Evolutionary conservation across 1,140 invertebrate species (phyloP).

Genomic region (Augochlora pura): DNA sequence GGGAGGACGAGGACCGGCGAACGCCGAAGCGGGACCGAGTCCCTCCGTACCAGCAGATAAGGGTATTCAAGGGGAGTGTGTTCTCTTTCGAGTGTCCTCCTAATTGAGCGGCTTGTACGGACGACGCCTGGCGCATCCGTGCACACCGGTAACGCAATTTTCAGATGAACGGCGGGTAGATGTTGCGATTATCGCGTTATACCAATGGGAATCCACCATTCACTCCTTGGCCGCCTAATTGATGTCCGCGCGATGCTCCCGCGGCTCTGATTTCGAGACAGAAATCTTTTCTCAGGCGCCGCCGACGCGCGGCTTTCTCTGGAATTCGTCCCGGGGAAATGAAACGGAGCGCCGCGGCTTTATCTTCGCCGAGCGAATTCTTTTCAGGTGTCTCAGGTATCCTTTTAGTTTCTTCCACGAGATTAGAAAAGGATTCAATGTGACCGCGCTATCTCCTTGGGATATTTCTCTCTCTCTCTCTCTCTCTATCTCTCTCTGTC

Average conservation of each 20-base stretch:
- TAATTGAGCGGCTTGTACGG: conserved; percentile 68
- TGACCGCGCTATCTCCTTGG: no score
- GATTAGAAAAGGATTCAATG: no score
- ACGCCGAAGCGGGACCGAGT: conserved; percentile 29
- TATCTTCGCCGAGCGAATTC: no score
- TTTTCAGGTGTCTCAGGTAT: no score
- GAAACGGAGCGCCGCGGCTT: no score
- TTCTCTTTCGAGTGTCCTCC: conserved; percentile 61
- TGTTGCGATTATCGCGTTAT: conserved; percentile 41
- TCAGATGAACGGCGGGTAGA: conserved; percentile 15
- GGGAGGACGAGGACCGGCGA: conserved; percentile 22
- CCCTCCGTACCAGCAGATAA: conserved; percentile 44
- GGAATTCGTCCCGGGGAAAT: no score
- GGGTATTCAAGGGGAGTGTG: conserved; percentile 36
- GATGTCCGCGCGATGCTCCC: background rate
- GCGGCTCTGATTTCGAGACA: no score
- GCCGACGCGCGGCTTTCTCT: no score
- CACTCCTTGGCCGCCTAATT: conserved; percentile 11
- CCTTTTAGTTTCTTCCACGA: no score
- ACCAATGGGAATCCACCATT: background rate
- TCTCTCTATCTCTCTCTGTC: no score
- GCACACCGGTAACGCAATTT: conserved; percentile 23
- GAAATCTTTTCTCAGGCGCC: no score
- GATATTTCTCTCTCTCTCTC: no score
- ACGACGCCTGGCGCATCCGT: conserved; percentile 16